These are phyloP conservation scores for Heteropelma amictum DNA, from an alignment of 2,888 invertebrate species.

Conservation along the genomic window DNA sequence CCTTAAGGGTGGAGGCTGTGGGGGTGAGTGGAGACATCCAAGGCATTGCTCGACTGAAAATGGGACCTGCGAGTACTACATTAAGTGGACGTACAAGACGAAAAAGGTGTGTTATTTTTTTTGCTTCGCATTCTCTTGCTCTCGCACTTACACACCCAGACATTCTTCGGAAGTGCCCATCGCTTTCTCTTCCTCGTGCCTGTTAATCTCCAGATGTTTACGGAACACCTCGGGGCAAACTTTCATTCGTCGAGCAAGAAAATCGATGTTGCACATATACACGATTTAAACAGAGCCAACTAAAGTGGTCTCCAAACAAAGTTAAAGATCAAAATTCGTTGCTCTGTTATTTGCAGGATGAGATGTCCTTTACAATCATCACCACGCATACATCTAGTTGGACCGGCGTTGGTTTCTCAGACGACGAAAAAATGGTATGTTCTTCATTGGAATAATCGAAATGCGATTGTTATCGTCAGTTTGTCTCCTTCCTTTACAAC, in stretches of 20 bases:
- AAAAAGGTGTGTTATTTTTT: conserved; percentile 66
- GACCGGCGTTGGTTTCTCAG: conserved; percentile 95
- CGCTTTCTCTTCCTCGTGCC: conserved; percentile 51
- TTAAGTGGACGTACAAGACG: conserved; percentile 86
- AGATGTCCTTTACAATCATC: conserved; percentile 88
- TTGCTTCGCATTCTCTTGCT: neutral
- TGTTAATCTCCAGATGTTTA: conserved; percentile 64
- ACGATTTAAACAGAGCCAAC: neutral
- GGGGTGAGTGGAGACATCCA: conserved; percentile 89
- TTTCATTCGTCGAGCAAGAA: conserved; percentile 54
- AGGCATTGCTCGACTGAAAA: conserved; percentile 82
- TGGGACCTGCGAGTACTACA: conserved; percentile 88
- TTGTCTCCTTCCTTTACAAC: neutral
- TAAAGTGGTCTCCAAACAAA: neutral
- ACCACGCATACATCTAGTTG: conserved; percentile 89
- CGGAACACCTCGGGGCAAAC: conserved; percentile 75
- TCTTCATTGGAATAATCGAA: neutral
- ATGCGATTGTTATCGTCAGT: neutral
- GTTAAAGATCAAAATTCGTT: neutral
- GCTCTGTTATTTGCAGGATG: conserved; percentile 79
- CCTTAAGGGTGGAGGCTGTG: conserved; percentile 81
- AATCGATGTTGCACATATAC: conserved; percentile 29
- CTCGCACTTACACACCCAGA: neutral
- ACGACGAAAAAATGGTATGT: conserved; percentile 89
- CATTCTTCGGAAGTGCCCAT: conserved; percentile 3